A percentile compares a stretch with the other conserved stretches of the same genome.
These are phyloP conservation scores for Pteropus alecto DNA, from an alignment of 2,113 vertebrate genomes.

Conservation along the genomic window DNA sequence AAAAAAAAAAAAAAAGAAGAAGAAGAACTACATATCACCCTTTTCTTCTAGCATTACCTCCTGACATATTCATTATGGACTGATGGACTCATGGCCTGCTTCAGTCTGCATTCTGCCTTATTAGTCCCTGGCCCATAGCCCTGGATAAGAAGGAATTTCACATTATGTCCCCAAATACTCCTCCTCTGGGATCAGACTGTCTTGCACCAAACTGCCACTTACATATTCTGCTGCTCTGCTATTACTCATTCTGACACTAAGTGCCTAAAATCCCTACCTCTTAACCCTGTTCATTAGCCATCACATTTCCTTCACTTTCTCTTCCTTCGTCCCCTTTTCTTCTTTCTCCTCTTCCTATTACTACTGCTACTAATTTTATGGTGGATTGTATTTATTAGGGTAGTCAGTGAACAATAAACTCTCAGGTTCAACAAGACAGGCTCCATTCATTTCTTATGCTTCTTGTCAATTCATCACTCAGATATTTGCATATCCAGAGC, in stretches of 20 bases:
- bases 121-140: background rate
- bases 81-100: background rate
- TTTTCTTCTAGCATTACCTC: background rate
- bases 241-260: background rate
- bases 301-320: background rate
- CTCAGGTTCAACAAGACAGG: background rate
- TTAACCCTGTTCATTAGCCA: background rate
- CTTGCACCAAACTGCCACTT: background rate
- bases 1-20: too few relatives aligned
- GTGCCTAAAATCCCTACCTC: background rate
- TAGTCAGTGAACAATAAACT: background rate
- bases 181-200: background rate
- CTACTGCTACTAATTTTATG: background rate
- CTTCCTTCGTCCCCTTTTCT: background rate
- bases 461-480: background rate
- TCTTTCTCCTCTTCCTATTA: background rate
- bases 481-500: background rate
- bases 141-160: background rate
- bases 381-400: background rate
- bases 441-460: background rate
- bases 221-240: background rate
- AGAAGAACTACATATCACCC: too few relatives aligned
- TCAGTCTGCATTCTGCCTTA: background rate
- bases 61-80: background rate
- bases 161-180: background rate